These are phyloP conservation scores for Folsomia candida DNA, from an alignment of 2,888 invertebrate species.

Conservation along the genomic window DNA sequence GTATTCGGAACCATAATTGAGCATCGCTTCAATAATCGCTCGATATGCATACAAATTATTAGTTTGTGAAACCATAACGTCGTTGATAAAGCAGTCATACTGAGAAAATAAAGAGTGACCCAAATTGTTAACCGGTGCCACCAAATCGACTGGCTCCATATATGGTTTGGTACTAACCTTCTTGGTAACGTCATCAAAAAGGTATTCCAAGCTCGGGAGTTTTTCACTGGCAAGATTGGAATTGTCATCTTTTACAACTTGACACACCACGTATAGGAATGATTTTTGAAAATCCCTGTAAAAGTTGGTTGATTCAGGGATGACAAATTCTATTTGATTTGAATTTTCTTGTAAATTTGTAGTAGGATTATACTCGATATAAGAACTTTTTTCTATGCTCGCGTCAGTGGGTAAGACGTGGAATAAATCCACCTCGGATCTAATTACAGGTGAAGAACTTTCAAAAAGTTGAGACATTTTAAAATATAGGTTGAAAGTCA, in stretches of 20 bases:
- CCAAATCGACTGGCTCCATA: not conserved
- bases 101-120: conserved; percentile 4
- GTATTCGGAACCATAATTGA: not conserved
- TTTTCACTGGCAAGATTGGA: not conserved
- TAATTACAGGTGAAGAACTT: not conserved
- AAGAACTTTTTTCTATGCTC: not conserved
- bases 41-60: conserved; percentile 7
- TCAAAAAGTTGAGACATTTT: not conserved
- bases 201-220: not conserved
- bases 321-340: not conserved
- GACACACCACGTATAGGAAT: not conserved
- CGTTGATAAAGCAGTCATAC: conserved; percentile 8
- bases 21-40: conserved; percentile 2
- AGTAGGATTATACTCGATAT: not conserved
- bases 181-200: not conserved
- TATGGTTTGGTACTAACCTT: no score
- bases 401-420: not conserved
- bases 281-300: conserved; percentile 5
- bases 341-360: conserved; percentile 1
- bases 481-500: not conserved
- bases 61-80: conserved; percentile 1
- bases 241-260: not conserved
- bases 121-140: conserved; percentile 5
- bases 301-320: conserved; percentile 1
- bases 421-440: not conserved